Evolutionary conservation across 2,888 invertebrate genomes (phyloP).

Genomic region (Eristalis intricaria): DNA sequence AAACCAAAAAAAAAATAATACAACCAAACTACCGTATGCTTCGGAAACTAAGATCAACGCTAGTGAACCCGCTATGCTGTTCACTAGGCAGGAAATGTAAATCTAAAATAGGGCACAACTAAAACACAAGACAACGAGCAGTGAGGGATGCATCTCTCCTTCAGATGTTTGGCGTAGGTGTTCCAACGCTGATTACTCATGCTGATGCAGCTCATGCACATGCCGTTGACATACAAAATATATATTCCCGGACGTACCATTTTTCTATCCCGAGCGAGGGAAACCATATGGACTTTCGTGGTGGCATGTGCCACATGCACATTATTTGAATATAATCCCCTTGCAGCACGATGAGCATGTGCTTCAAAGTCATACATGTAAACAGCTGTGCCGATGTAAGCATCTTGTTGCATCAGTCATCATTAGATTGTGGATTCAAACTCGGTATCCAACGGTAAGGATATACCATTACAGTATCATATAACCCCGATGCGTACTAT

Average conservation of each 20-base stretch:
- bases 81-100: slow-evolving; percentile 60
- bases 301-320: slow-evolving; percentile 65
- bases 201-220: slow-evolving; percentile 51
- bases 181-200: slow-evolving; percentile 34
- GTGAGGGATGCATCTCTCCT: slow-evolving; percentile 22
- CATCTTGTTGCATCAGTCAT: slow-evolving; percentile 53
- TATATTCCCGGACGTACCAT: slow-evolving; percentile 1
- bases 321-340: slow-evolving; percentile 60
- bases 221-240: slow-evolving; percentile 30
- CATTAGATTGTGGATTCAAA: slow-evolving; percentile 48
- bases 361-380: slow-evolving; percentile 10
- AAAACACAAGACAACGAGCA: slow-evolving; percentile 21
- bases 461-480: slow-evolving; percentile 36
- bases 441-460: slow-evolving; percentile 21
- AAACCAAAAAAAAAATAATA: slow-evolving; percentile 22
- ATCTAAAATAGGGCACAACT: slow-evolving; percentile 54
- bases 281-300: slow-evolving; percentile 62
- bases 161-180: slow-evolving; percentile 31
- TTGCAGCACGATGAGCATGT: slow-evolving; percentile 27
- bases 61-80: slow-evolving; percentile 15
- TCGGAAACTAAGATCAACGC: slow-evolving; percentile 60
- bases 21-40: slow-evolving; percentile 19
- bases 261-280: slow-evolving; percentile 53
- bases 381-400: slow-evolving; percentile 67
- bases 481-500: slow-evolving; percentile 50